A percentile compares a stretch with the other conserved stretches of the same genome.
Conservation (phyloP, 2,113 vertebrate genomes). For the Piaya cayana region DNA sequence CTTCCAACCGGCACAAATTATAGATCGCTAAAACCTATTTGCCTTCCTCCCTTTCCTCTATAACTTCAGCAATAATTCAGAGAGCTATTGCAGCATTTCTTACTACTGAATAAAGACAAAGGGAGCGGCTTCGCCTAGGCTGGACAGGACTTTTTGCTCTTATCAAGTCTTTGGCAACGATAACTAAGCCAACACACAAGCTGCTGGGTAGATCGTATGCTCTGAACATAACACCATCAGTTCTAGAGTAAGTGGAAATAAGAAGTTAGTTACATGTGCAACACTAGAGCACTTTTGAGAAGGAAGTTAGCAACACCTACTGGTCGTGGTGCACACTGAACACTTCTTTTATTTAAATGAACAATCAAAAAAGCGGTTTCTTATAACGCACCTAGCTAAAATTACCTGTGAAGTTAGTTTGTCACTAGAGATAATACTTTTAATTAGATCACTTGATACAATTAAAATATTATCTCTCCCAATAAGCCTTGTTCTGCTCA, state of each 20-base stretch:
- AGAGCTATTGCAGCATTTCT: not conserved
- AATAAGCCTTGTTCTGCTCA: not conserved
- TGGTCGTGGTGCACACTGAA: slow-evolving; percentile 41
- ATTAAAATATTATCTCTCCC: not conserved
- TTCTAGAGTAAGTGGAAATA: not conserved
- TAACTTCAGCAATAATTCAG: not conserved
- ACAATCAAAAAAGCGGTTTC: not conserved
- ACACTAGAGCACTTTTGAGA: not conserved
- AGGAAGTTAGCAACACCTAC: slow-evolving; percentile 68
- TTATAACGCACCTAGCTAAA: not conserved
- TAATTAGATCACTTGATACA: not conserved
- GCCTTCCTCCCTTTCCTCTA: not conserved
- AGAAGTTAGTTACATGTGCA: not conserved
- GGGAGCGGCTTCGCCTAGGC: not conserved
- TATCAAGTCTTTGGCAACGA: not conserved
- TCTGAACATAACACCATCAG: not conserved
- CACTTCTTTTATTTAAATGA: not conserved
- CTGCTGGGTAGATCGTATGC: not conserved
- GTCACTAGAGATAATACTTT: not conserved
- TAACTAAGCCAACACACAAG: not conserved
- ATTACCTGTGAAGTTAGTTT: not conserved
- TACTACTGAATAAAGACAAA: not conserved
- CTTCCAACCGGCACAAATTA: not conserved
- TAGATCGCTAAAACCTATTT: not conserved
- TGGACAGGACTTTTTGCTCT: not conserved